Evolutionary conservation across 2,888 invertebrate genomes (phyloP).

Genomic region (Tipula confusa): DNA sequence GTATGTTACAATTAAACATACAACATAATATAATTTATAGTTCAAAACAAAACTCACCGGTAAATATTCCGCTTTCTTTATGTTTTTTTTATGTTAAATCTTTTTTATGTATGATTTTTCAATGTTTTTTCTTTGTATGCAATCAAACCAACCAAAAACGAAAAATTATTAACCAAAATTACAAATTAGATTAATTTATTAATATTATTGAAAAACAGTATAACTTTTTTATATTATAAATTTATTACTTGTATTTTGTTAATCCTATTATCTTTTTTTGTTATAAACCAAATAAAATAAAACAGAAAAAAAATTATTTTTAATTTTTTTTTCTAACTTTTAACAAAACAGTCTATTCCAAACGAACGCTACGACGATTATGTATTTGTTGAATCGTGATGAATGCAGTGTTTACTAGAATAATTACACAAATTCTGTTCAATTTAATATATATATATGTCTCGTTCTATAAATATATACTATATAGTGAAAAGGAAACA

Average conservation of each 20-base stretch:
- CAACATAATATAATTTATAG: not conserved
- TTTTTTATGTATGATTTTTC: not conserved
- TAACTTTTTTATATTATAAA: not conserved
- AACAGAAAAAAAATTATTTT: conserved; percentile 8
- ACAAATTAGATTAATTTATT: not conserved
- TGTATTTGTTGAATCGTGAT: not conserved
- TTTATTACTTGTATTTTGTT: not conserved
- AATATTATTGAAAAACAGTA: not conserved
- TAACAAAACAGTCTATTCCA: not conserved
- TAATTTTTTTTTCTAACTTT: not conserved
- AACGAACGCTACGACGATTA: not conserved
- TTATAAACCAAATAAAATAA: not conserved
- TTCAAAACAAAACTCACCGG: not conserved
- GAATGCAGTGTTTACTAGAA: conserved; percentile 7
- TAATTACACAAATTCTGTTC: not conserved
- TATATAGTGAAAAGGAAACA: not conserved
- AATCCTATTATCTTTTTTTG: not conserved
- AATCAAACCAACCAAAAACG: not conserved
- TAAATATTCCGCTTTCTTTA: not conserved
- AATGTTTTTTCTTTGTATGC: not conserved
- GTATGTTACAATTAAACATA: not conserved
- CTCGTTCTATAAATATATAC: not conserved
- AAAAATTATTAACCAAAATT: not conserved
- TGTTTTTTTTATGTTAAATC: not conserved
- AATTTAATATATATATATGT: not conserved